A percentile compares a stretch with the other conserved stretches of the same genome.
phyloP scores from a whole-genome alignment of 1,140 invertebrate genomes.

The Sycophila sp. region DNA sequence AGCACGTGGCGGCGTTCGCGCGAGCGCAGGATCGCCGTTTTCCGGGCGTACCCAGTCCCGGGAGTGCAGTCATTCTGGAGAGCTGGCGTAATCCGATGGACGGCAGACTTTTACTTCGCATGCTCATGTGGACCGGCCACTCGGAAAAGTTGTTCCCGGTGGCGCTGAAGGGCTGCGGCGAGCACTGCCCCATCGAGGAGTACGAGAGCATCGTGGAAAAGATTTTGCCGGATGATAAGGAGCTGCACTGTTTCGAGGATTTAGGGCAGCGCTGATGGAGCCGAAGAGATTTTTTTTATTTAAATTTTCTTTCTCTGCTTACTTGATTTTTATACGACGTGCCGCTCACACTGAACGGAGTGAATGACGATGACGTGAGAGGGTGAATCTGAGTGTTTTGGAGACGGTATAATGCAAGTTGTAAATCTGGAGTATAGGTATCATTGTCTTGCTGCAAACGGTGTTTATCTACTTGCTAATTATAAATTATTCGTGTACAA shows the following conservation, averaged over 20 bases:
- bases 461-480: no score
- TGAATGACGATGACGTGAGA: no score
- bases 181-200: background rate
- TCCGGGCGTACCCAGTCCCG: constrained; percentile 3
- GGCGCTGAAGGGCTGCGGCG: background rate
- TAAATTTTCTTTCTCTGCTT: constrained; percentile 24
- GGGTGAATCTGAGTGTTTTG: no score
- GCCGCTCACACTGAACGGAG: background rate
- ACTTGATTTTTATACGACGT: constrained; percentile 43
- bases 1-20: constrained; percentile 1
- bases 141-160: constrained; percentile 10
- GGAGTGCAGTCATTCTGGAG: constrained; percentile 19
- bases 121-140: constrained; percentile 3
- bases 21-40: background rate
- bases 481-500: no score
- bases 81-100: background rate
- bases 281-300: no score
- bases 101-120: background rate
- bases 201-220: background rate
- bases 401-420: no score
- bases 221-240: background rate
- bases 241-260: background rate
- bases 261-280: no score
- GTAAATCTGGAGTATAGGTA: no score
- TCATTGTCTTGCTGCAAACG: no score